Evolutionary conservation across 2,888 invertebrate genomes (phyloP).

Genomic region (Sabellastarte sp.): DNA sequence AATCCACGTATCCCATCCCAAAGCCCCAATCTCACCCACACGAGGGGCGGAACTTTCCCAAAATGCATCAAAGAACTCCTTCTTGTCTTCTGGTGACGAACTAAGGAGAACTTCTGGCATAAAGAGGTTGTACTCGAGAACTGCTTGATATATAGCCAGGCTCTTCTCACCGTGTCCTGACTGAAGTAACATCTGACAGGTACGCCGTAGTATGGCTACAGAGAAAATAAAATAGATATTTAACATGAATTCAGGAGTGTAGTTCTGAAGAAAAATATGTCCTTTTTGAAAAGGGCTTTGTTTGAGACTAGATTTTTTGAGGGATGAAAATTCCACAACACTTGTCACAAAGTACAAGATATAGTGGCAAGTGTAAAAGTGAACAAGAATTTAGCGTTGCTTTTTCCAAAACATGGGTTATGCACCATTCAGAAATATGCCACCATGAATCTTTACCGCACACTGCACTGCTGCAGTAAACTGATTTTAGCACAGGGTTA

Average conservation of each 20-base stretch:
- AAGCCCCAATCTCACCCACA: constrained; percentile 55
- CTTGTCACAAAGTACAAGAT: no score
- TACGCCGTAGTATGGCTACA: constrained; percentile 53
- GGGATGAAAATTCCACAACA: no score
- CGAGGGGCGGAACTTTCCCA: constrained; percentile 59
- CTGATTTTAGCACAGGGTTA: no score
- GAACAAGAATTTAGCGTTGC: no score
- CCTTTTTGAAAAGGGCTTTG: no score
- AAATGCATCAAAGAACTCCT: constrained; percentile 56
- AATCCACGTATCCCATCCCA: constrained; percentile 54
- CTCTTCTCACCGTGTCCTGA: constrained; percentile 59
- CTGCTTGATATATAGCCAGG: constrained; percentile 57
- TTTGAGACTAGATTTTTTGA: not conserved
- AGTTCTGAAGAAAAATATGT: no score
- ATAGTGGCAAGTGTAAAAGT: no score
- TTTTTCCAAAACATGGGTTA: no score
- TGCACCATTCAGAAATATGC: no score
- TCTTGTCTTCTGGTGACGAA: constrained; percentile 36
- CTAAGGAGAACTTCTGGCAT: constrained; percentile 39
- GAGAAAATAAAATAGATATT: constrained; percentile 12
- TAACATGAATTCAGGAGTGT: no score
- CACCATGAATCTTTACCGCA: no score
- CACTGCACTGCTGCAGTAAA: no score
- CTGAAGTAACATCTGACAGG: constrained; percentile 53
- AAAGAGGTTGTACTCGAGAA: constrained; percentile 60